Evolutionary conservation across 2,113 vertebrate species (phyloP).

Genomic region (Dasypus novemcinctus): DNA sequence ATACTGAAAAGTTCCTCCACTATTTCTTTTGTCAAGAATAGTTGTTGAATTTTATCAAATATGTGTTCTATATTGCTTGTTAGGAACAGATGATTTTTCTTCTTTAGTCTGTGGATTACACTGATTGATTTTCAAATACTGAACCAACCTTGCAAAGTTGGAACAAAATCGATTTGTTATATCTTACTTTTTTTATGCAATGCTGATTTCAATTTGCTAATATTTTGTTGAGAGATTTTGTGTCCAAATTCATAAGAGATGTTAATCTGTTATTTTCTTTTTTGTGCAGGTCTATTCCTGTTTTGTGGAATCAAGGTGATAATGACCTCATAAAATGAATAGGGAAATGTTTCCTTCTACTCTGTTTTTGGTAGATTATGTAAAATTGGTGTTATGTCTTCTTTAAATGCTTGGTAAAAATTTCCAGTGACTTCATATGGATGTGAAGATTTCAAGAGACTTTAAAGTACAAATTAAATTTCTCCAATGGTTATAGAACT

Average conservation of each 20-base stretch:
- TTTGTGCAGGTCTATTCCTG: background rate
- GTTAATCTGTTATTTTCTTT: background rate
- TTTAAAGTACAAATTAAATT: background rate
- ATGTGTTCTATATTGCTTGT: background rate
- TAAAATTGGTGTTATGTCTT: background rate
- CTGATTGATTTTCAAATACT: background rate
- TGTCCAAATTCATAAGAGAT: background rate
- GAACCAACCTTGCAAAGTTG: rapidly evolving
- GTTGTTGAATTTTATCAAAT: background rate
- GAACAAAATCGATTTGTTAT: no score
- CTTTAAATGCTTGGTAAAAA: background rate
- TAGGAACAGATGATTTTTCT: background rate
- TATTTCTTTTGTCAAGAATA: background rate
- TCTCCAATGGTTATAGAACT: background rate
- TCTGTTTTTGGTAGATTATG: background rate
- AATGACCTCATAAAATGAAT: background rate
- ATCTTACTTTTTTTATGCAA: background rate
- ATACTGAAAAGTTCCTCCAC: background rate
- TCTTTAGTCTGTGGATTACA: no score
- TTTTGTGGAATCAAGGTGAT: background rate
- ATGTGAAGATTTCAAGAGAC: background rate
- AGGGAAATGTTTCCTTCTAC: background rate
- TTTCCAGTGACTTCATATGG: background rate
- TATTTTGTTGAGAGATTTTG: background rate
- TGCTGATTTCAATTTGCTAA: background rate